A percentile compares a stretch with the other conserved stretches of the same genome.
Conservation (phyloP, 2,888 invertebrate genomes). For the Athalia rosae region DNA sequence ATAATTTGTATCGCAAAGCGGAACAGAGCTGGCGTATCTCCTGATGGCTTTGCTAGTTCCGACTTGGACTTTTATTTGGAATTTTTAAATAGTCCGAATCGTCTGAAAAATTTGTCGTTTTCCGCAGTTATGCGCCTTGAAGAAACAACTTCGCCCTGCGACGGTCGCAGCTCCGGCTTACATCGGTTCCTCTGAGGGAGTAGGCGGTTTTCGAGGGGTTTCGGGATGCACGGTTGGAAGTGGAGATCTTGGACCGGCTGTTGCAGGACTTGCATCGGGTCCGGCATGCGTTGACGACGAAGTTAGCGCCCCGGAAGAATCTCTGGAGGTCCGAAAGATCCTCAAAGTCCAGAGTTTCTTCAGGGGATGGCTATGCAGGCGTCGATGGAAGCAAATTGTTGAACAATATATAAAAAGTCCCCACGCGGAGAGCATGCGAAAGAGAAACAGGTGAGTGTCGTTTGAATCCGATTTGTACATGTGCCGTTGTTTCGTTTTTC, state of each 20-base stretch:
- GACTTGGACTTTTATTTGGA: background rate
- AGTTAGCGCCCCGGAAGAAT: conserved; percentile 77
- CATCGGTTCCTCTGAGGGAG: conserved; percentile 52
- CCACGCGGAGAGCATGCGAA: conserved; percentile 95
- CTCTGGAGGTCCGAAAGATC: conserved; percentile 89
- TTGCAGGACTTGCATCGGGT: conserved; percentile 58
- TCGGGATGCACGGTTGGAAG: conserved; percentile 39
- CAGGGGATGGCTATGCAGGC: conserved; percentile 92
- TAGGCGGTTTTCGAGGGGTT: conserved; percentile 50
- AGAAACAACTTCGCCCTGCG: conserved; percentile 84
- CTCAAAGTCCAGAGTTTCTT: conserved; percentile 94
- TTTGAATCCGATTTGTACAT: background rate
- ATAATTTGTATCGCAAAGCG: too few relatives aligned
- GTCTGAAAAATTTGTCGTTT: background rate
- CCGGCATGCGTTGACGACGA: conserved; percentile 65
- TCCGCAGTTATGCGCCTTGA: conserved; percentile 84
- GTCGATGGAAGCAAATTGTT: conserved; percentile 96
- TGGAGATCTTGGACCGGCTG: background rate
- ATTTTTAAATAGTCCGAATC: background rate
- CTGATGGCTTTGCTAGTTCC: too few relatives aligned
- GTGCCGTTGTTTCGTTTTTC: background rate
- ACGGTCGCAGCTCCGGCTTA: conserved; percentile 57
- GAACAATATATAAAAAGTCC: conserved; percentile 96
- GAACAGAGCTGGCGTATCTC: too few relatives aligned
- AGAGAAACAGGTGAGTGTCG: conserved; percentile 84